Conservation (phyloP, 2,113 vertebrate genomes). For the Microtus oregoni region DNA sequence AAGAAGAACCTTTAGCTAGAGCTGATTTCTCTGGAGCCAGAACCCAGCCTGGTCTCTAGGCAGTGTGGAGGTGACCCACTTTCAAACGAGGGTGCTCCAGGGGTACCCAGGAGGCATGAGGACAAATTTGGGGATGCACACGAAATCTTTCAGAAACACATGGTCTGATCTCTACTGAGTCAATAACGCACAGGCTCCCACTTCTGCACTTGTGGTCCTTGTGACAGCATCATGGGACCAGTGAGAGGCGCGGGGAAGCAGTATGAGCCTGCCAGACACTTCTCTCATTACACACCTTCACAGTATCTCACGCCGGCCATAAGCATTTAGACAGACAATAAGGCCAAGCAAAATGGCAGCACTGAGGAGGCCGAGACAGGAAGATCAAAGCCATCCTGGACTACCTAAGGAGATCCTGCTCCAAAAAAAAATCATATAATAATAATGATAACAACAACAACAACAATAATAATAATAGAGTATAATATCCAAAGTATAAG, state of each 20-base stretch:
- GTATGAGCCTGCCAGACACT: neutral
- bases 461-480: neutral
- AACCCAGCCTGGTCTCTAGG: no score
- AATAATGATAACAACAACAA: neutral
- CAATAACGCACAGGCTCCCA: accelerated
- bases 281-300: no score
- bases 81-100: neutral
- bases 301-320: neutral
- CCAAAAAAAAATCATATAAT: neutral
- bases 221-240: accelerated
- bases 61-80: neutral
- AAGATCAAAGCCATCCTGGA: neutral
- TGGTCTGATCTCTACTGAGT: neutral
- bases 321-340: neutral
- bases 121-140: neutral
- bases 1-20: neutral
- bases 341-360: neutral
- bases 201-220: neutral
- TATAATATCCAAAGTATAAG: neutral
- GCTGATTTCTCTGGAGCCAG: neutral
- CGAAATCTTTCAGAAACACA: neutral
- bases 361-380: no score
- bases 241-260: accelerated
- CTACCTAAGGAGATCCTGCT: neutral
- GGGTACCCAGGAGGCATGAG: accelerated